A percentile compares a stretch with the other conserved stretches of the same genome.
These are phyloP conservation scores for Oxyteleia sp. DNA, from an alignment of 2,888 invertebrate genomes.

Conservation along the genomic window DNA sequence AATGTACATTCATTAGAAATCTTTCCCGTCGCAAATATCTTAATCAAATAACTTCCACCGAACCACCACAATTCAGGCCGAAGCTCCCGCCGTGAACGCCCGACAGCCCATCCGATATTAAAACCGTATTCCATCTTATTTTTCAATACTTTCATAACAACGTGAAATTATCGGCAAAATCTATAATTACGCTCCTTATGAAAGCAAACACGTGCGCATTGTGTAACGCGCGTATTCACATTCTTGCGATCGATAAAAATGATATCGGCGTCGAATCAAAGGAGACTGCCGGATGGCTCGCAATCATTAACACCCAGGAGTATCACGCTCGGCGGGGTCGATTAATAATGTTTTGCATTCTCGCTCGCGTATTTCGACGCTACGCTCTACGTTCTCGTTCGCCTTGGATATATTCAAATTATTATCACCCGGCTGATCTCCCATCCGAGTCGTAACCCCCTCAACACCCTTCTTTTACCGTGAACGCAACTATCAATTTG, in stretches of 20 bases:
- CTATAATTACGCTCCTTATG: slow-evolving; percentile 33
- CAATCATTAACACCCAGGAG: slow-evolving; percentile 21
- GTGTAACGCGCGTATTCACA: slow-evolving; percentile 10
- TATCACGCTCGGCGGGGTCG: slow-evolving; percentile 35
- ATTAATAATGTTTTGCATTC: slow-evolving; percentile 59
- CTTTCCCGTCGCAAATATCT: background rate
- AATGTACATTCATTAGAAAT: too few species aligned
- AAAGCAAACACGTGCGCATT: slow-evolving; percentile 21
- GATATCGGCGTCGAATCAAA: slow-evolving; percentile 40
- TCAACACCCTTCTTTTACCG: slow-evolving; percentile 60
- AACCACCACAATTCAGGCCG: background rate
- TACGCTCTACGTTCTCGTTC: slow-evolving; percentile 35
- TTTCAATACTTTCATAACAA: background rate
- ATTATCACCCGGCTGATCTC: slow-evolving; percentile 59
- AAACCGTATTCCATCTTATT: background rate
- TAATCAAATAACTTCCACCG: background rate
- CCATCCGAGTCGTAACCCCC: slow-evolving; percentile 47
- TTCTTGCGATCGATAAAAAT: slow-evolving; percentile 28
- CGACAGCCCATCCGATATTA: background rate
- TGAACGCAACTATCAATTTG: slow-evolving; percentile 80
- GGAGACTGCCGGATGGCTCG: slow-evolving; percentile 9
- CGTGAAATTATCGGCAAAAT: slow-evolving; percentile 26
- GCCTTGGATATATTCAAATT: slow-evolving; percentile 65
- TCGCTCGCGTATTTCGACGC: slow-evolving; percentile 17
- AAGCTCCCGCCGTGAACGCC: background rate